These are phyloP conservation scores for Pimpla rufipes DNA, from an alignment of 2,888 invertebrate species.

Conservation along the genomic window DNA sequence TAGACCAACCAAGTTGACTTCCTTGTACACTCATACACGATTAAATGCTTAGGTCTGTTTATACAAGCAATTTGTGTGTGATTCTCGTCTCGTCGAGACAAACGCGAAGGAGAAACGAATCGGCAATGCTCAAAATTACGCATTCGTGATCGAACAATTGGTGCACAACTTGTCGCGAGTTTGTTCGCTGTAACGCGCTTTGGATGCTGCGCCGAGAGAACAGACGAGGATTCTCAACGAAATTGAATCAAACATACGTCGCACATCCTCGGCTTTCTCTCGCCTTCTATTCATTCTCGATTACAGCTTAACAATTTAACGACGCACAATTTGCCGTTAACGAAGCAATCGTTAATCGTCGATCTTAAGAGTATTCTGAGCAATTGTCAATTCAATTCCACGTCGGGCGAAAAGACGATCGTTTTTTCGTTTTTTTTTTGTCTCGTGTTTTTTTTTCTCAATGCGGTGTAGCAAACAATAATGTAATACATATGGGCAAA, in stretches of 20 bases:
- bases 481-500: slow-evolving; percentile 34
- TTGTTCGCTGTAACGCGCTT: slow-evolving; percentile 29
- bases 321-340: slow-evolving; percentile 44
- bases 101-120: neutral
- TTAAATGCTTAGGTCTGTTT: slow-evolving; percentile 50
- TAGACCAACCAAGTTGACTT: slow-evolving; percentile 43
- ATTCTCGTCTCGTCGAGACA: slow-evolving; percentile 7
- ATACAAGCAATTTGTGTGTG: slow-evolving; percentile 48
- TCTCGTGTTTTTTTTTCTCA: slow-evolving; percentile 5
- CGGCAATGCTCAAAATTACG: slow-evolving; percentile 22
- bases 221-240: neutral
- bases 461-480: slow-evolving; percentile 46
- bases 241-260: neutral
- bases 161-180: slow-evolving; percentile 7
- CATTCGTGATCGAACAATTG: slow-evolving; percentile 26
- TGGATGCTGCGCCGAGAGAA: neutral
- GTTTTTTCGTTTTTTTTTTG: slow-evolving; percentile 1
- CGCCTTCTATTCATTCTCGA: neutral
- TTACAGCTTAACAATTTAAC: slow-evolving; percentile 24
- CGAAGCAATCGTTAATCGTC: slow-evolving; percentile 24
- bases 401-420: slow-evolving; percentile 10
- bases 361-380: neutral
- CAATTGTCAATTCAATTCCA: slow-evolving; percentile 5
- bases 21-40: slow-evolving; percentile 35
- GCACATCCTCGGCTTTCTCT: neutral